These are phyloP conservation scores for Drosophila bocqueti DNA, from an alignment of 1,140 invertebrate genomes.

Conservation along the genomic window DNA sequence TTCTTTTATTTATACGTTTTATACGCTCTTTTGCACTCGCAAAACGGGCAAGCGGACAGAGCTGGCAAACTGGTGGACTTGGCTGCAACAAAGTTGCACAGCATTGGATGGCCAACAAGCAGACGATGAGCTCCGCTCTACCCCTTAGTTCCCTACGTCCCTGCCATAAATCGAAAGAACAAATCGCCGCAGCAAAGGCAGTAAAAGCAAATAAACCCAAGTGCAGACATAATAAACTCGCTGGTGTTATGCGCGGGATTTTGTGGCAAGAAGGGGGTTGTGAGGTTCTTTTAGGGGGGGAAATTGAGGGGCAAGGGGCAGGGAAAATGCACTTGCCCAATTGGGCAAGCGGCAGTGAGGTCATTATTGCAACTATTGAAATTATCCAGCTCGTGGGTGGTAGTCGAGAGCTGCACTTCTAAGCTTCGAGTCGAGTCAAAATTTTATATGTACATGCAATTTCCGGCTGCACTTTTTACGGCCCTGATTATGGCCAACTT, in stretches of 20 bases:
- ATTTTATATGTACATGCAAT: constrained; percentile 64
- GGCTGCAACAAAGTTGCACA: constrained; percentile 75
- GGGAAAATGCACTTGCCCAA: constrained; percentile 57
- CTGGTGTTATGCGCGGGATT: constrained; percentile 71
- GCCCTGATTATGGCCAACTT: constrained; percentile 53
- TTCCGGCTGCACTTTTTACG: constrained; percentile 55
- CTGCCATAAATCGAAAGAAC: constrained; percentile 81
- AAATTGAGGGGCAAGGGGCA: too few species aligned
- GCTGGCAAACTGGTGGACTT: constrained; percentile 48
- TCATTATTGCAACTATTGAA: constrained; percentile 82
- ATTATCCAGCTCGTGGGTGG: constrained; percentile 73
- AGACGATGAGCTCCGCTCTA: constrained; percentile 38
- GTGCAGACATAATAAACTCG: constrained; percentile 83
- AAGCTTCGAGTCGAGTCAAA: constrained; percentile 23
- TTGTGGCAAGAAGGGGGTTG: constrained; percentile 8
- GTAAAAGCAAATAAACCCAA: constrained; percentile 83
- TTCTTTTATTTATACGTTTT: constrained; percentile 84
- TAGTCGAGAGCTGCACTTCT: constrained; percentile 20
- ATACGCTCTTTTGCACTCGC: constrained; percentile 78
- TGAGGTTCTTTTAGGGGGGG: not conserved
- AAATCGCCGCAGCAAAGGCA: constrained; percentile 81
- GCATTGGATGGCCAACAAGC: constrained; percentile 45
- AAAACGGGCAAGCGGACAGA: constrained; percentile 13
- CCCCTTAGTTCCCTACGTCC: constrained; percentile 19
- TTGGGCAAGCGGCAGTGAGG: constrained; percentile 60